A percentile compares a stretch with the other conserved stretches of the same genome.
These are phyloP conservation scores for Drosophila algonquin DNA, from an alignment of 2,888 invertebrate species.

Conservation along the genomic window DNA sequence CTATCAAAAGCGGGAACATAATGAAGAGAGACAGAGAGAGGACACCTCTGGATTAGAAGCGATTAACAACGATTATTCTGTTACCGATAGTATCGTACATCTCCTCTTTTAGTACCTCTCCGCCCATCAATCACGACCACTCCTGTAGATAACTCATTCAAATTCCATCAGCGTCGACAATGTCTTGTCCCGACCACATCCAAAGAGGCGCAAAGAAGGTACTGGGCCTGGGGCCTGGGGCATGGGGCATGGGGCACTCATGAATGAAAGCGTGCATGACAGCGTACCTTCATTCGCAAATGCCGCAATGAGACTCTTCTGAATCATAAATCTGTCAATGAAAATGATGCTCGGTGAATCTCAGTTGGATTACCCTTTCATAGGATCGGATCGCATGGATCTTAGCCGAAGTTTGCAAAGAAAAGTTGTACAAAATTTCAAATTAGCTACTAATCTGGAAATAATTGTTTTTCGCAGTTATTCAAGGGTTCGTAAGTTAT, in stretches of 20 bases:
- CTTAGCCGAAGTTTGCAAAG: neutral
- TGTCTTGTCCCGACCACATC: neutral
- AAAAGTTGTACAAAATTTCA: too few species aligned
- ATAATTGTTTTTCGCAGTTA: too few species aligned
- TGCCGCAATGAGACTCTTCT: neutral
- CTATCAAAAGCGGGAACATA: neutral
- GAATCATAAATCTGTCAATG: neutral
- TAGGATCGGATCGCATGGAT: neutral
- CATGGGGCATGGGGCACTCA: neutral
- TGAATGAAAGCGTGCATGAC: neutral
- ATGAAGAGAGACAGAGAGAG: neutral
- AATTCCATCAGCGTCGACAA: constrained; percentile 16
- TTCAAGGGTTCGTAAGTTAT: too few species aligned
- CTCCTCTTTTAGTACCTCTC: neutral
- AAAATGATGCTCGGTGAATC: neutral
- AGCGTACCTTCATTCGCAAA: neutral
- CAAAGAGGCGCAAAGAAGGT: neutral
- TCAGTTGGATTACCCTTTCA: neutral
- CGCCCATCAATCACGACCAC: constrained; percentile 19
- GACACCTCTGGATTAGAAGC: neutral
- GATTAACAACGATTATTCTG: neutral
- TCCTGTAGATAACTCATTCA: constrained; percentile 27
- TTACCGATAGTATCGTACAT: neutral
- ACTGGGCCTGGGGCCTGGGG: neutral
- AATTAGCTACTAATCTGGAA: too few species aligned